Percentiles rank a stretch among this genome's conserved stretches.
Evolutionary conservation across 2,797 vertebrate species (phyloP).

Genomic region (Poeciliopsis turneri): DNA sequence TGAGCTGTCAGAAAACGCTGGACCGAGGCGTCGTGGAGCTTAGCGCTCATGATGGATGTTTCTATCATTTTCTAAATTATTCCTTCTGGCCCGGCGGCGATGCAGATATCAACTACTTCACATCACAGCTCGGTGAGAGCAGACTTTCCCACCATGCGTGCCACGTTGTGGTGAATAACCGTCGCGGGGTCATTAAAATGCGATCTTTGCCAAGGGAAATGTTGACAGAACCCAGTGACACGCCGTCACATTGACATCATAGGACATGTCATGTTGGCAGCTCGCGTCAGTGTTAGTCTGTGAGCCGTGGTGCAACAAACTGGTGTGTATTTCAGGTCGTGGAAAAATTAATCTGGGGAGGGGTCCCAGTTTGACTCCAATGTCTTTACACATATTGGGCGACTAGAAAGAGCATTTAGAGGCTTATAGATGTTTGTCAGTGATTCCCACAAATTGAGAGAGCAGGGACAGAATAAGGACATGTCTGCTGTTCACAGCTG

Average conservation of each 20-base stretch:
- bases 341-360: slow-evolving; percentile 5
- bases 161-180: slow-evolving; percentile 58
- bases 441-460: slow-evolving; percentile 20
- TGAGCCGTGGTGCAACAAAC: slow-evolving; percentile 27
- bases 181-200: slow-evolving; percentile 47
- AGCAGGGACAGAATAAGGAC: slow-evolving; percentile 6
- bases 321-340: slow-evolving; percentile 31
- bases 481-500: background rate
- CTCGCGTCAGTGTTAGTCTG: slow-evolving; percentile 25
- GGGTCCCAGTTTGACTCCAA: background rate
- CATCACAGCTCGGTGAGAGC: slow-evolving; percentile 57
- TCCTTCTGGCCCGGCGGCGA: slow-evolving; percentile 45
- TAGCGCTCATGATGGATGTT: slow-evolving; percentile 63
- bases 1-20: slow-evolving; percentile 61
- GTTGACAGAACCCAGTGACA: slow-evolving; percentile 60
- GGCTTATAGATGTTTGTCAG: slow-evolving; percentile 9
- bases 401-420: slow-evolving; percentile 6
- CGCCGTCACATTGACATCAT: slow-evolving; percentile 69
- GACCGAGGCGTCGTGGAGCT: slow-evolving; percentile 39
- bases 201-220: slow-evolving; percentile 66
- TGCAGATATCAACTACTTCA: slow-evolving; percentile 46
- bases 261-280: slow-evolving; percentile 56
- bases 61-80: slow-evolving; percentile 56
- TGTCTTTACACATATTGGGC: slow-evolving; percentile 8
- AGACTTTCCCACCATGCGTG: slow-evolving; percentile 64